Conservation (phyloP, 53 echinoderm and acorn worm species). For the Luidia sarsii region DNA sequence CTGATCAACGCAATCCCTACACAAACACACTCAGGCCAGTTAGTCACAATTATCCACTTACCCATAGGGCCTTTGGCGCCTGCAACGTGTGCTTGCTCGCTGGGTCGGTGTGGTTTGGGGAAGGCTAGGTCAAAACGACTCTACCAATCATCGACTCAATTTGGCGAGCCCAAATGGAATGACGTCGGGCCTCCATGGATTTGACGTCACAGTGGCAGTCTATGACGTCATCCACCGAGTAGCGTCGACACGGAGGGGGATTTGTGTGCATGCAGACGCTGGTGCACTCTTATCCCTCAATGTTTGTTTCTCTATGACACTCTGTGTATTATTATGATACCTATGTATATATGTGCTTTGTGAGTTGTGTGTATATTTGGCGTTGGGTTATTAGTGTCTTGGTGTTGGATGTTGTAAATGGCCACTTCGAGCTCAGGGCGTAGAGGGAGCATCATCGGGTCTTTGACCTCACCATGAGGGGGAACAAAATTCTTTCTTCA, state of each 20-base stretch:
- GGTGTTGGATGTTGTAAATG: slow-evolving; percentile 83
- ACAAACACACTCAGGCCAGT: too few species aligned
- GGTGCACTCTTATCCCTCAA: too few species aligned
- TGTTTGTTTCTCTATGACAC: too few species aligned
- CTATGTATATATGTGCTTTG: background rate
- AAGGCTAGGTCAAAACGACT: too few species aligned
- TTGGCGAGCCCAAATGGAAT: background rate
- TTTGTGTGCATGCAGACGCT: too few species aligned
- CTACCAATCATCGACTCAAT: background rate
- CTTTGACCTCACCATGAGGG: background rate
- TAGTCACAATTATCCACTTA: too few species aligned
- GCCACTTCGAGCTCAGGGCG: slow-evolving; percentile 97
- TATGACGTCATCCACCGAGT: background rate
- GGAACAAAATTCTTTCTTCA: background rate
- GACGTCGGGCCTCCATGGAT: background rate
- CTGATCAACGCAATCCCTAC: too few species aligned
- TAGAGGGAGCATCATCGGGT: slow-evolving; percentile 62
- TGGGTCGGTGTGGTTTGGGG: too few species aligned
- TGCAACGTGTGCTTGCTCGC: too few species aligned
- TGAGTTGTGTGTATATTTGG: slow-evolving; percentile 32
- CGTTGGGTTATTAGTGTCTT: slow-evolving; percentile 40
- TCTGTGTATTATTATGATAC: too few species aligned
- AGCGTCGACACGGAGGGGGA: too few species aligned
- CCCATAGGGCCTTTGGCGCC: too few species aligned
- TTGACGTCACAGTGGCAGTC: slow-evolving; percentile 1